Percentiles rank a stretch among this genome's conserved stretches.
phyloP scores from a whole-genome alignment of 2,797 vertebrate genomes.

The Furcifer pardalis region DNA sequence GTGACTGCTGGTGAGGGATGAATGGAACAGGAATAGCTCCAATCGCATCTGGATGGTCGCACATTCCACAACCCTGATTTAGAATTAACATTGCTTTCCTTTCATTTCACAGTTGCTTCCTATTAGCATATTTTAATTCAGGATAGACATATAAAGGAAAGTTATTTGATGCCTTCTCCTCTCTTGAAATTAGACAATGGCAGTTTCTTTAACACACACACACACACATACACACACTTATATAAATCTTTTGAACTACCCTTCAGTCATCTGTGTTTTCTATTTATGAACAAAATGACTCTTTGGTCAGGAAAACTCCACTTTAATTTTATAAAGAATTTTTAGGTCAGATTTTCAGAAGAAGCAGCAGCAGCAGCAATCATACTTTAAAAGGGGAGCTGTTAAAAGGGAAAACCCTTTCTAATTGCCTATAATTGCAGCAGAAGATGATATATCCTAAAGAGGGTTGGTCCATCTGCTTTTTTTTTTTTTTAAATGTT shows the following conservation, averaged over 20 bases:
- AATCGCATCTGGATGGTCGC: background rate
- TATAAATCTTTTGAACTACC: background rate
- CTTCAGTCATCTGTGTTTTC: background rate
- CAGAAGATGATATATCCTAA: background rate
- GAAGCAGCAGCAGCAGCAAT: too few species aligned
- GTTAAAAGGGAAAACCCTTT: background rate
- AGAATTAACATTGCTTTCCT: background rate
- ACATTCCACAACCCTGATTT: background rate
- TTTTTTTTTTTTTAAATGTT: slow-evolving; percentile 7
- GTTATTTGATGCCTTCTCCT: background rate
- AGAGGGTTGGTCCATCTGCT: background rate
- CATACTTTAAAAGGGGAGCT: background rate
- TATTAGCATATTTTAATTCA: background rate
- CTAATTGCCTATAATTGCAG: background rate
- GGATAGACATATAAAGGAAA: background rate
- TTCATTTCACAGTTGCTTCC: background rate
- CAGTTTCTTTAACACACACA: background rate
- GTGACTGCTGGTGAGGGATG: background rate
- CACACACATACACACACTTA: too few species aligned
- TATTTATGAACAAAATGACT: background rate
- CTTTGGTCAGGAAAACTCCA: background rate
- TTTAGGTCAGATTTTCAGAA: background rate
- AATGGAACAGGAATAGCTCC: background rate
- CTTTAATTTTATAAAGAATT: background rate
- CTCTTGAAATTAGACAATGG: background rate